Evolutionary conservation across 2,797 vertebrate genomes (phyloP).

Genomic region (Caiman crocodilus): DNA sequence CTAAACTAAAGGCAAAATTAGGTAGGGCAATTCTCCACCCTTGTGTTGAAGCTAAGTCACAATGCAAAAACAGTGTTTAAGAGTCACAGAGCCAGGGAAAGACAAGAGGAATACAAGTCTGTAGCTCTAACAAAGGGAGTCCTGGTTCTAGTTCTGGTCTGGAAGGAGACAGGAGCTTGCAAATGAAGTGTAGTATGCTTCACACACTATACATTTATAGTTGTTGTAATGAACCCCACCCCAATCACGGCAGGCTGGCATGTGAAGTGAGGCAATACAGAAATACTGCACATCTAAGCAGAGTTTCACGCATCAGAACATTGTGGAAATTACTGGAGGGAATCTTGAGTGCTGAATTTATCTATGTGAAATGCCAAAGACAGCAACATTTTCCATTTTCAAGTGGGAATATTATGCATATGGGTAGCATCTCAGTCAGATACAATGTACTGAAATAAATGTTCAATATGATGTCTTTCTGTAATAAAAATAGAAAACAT

Average conservation of each 20-base stretch:
- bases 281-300: background rate
- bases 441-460: background rate
- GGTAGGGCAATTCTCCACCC: too few species aligned
- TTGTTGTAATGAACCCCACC: background rate
- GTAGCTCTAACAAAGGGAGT: too few species aligned
- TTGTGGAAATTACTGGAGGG: background rate
- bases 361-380: background rate
- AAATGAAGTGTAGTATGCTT: too few species aligned
- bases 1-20: too few species aligned
- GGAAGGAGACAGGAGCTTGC: background rate
- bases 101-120: too few species aligned
- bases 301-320: fast-evolving
- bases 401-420: background rate
- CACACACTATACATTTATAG: background rate
- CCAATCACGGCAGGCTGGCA: background rate
- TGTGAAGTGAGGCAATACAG: background rate
- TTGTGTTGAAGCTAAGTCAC: too few species aligned
- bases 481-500: background rate
- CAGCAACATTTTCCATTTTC: background rate
- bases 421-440: background rate
- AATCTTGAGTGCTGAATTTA: fast-evolving
- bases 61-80: too few species aligned
- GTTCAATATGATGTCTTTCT: background rate
- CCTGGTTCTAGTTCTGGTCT: too few species aligned
- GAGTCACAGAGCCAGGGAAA: too few species aligned